Evolutionary conservation across 2,888 invertebrate genomes (phyloP).

Genomic region (Dromius quadrimaculatus): DNA sequence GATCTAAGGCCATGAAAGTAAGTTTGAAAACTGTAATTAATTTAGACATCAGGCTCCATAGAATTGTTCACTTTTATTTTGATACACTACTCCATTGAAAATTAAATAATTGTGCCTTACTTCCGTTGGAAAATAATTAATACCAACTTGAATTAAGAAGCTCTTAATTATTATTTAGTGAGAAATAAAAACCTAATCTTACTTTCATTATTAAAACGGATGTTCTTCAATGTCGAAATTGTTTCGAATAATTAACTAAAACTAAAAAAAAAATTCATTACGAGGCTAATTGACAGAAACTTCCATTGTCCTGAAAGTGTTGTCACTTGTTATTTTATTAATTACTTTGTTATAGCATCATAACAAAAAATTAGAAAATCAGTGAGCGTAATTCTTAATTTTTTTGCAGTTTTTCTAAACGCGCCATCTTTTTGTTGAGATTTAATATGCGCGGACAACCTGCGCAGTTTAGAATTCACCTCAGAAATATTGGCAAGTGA

Average conservation of each 20-base stretch:
- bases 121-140: no score
- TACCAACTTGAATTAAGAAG: neutral
- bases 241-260: slow-evolving; percentile 27
- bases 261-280: neutral
- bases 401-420: no score
- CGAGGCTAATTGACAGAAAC: neutral
- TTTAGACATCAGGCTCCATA: slow-evolving; percentile 22
- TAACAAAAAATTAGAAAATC: no score
- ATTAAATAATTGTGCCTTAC: neutral
- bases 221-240: slow-evolving; percentile 25
- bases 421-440: no score
- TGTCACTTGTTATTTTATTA: no score
- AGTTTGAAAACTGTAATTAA: slow-evolving; percentile 32
- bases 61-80: slow-evolving; percentile 30
- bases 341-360: no score
- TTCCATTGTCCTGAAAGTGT: slow-evolving; percentile 17
- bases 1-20: slow-evolving; percentile 17
- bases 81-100: neutral
- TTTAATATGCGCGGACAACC: no score
- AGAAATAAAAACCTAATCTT: slow-evolving; percentile 15
- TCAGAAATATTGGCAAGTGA: no score
- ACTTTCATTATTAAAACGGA: slow-evolving; percentile 14
- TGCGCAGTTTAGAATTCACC: no score
- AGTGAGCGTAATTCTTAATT: no score
- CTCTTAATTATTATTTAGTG: neutral